Base-by-base conservation (phyloP, 2,888 invertebrate species). In the Trichogramma dendrolimi region DNA sequence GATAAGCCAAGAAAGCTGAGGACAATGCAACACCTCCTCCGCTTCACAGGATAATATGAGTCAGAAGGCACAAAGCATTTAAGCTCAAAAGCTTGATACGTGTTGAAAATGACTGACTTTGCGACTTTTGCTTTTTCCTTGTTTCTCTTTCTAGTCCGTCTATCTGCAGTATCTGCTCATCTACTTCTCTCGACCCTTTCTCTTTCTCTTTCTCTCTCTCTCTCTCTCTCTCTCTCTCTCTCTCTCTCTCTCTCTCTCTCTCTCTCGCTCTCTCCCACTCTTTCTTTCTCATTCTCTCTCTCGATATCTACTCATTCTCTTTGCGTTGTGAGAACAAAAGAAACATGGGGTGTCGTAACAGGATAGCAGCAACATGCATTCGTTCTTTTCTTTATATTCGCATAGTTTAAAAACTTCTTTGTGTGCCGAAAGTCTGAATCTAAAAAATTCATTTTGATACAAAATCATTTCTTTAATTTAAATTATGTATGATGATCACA, bases 11-110 rank as follows among this genome's bases (percentile, higher is more conserved):
- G 78, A 78, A 78, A 76, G 73, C 72, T 70, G 77, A 78, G 76
- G 76, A 78, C 76, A 78, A 78, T 78, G 72, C 73, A 76, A 75
- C 70, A 73, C 72, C 76, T 78, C 75, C 77, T 78, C 78, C 74
- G 74, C 71, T 71, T 77, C 73, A 74, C 78, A 78, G 78, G 78
- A 70, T 73, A 75, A 77, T 77, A 78, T 77, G 75, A 78, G 68
- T 55, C 65, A 60, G 63, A 65, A 75, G 76, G 71, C 27, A 27
- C 27, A 46, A 46, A 10, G n/a, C n/a, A n/a, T n/a, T 10, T 10
- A n/a, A n/a, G 10, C 46, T n/a, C 8, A 46, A 46, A 46, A 46
- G n/a, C 8, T 10, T 10, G n/a, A 46, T 10, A 46, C 8, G n/a
- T 46, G 46, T 46, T 46, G 8, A 10, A 46, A 46, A 46, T 10